phyloP scores from a whole-genome alignment of 2,888 invertebrate species.

The Apoderus coryli region DNA sequence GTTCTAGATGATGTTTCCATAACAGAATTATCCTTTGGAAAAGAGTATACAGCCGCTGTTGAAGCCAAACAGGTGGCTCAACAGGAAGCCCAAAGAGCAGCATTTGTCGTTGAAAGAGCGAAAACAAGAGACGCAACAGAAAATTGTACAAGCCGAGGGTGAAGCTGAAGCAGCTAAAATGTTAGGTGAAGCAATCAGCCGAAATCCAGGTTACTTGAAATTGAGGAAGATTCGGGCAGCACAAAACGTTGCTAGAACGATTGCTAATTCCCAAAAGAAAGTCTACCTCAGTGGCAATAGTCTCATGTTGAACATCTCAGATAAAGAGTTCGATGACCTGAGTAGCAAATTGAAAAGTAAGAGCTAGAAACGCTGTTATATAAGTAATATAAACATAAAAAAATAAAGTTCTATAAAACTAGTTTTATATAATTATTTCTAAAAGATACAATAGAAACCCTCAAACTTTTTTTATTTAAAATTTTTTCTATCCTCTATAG shows the following conservation, averaged over 20 bases:
- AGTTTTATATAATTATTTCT: too few relatives aligned
- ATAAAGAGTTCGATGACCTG: conserved; percentile 80
- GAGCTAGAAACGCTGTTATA: too few relatives aligned
- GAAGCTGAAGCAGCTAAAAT: conserved; percentile 98
- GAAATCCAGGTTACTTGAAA: conserved; percentile 96
- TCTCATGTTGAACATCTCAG: conserved; percentile 94
- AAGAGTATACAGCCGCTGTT: conserved; percentile 97
- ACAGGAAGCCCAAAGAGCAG: conserved; percentile 97
- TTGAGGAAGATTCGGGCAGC: conserved; percentile 95
- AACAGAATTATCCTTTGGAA: conserved; percentile 96
- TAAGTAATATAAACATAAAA: too few relatives aligned
- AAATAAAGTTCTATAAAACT: too few relatives aligned
- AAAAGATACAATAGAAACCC: too few relatives aligned
- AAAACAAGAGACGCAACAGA: conserved; percentile 95
- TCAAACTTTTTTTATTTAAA: too few relatives aligned
- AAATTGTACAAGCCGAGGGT: conserved; percentile 98
- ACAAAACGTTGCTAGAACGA: conserved; percentile 91
- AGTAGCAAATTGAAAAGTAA: conserved; percentile 79
- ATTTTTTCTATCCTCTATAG: too few relatives aligned
- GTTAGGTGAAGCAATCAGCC: conserved; percentile 89
- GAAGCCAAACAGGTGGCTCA: conserved; percentile 99
- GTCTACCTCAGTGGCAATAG: conserved; percentile 86
- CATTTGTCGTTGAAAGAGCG: conserved; percentile 95
- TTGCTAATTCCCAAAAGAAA: conserved; percentile 90
- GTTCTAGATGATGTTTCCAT: conserved; percentile 98